A percentile compares a stretch with the other conserved stretches of the same genome.
These are phyloP conservation scores for Chlorodrepanis virens DNA, from an alignment of 2,113 vertebrate species.

Conservation along the genomic window DNA sequence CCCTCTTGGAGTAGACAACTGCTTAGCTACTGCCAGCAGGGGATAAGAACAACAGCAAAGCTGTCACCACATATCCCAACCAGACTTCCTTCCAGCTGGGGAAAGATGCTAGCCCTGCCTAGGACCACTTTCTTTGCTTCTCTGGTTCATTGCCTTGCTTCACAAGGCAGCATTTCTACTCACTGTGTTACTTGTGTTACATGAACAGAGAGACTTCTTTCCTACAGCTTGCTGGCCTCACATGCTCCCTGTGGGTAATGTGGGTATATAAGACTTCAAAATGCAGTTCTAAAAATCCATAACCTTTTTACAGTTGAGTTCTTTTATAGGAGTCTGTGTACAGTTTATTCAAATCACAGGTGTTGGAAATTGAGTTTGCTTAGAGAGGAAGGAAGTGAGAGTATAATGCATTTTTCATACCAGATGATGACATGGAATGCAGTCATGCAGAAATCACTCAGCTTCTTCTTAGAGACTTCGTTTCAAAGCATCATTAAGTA, in stretches of 20 bases:
- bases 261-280: neutral
- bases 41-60: neutral
- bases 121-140: neutral
- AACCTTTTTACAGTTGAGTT: neutral
- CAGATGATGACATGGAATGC: slow-evolving; percentile 26
- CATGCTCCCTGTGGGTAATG: neutral
- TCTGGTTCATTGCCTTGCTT: neutral
- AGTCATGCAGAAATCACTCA: slow-evolving; percentile 30
- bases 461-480: neutral
- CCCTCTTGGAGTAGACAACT: neutral
- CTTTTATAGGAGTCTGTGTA: neutral
- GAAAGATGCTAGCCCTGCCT: neutral
- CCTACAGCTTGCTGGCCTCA: neutral
- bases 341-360: slow-evolving; percentile 24
- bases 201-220: neutral
- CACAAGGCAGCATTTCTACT: neutral
- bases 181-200: neutral
- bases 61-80: neutral
- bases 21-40: neutral
- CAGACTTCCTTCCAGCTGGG: neutral
- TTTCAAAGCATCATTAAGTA: slow-evolving; percentile 11
- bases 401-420: slow-evolving; percentile 51
- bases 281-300: slow-evolving; percentile 11
- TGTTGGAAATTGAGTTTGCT: slow-evolving; percentile 9
- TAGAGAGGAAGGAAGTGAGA: slow-evolving; percentile 28